Conservation (phyloP, 2,888 invertebrate genomes). For the Brachypalpus laphriformis region DNA sequence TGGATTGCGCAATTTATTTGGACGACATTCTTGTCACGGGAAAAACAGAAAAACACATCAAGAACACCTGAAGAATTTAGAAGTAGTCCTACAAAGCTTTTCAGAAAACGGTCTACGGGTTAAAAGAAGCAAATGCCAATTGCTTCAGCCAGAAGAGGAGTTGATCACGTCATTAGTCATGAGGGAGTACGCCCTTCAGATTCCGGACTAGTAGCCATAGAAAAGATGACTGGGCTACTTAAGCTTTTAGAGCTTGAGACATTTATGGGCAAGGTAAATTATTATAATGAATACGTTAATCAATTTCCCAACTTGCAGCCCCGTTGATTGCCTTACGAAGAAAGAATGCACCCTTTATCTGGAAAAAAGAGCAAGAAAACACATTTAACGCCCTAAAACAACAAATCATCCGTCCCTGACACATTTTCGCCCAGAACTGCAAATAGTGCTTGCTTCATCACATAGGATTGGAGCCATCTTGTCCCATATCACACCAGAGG, state of each 20-base stretch:
- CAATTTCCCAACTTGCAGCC: conserved; percentile 70
- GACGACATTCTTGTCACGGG: too few relatives aligned
- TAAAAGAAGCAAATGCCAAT: too few relatives aligned
- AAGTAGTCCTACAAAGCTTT: too few relatives aligned
- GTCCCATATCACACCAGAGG: conserved; percentile 76
- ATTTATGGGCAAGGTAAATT: conserved; percentile 77
- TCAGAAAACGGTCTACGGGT: too few relatives aligned
- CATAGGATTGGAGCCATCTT: conserved; percentile 75
- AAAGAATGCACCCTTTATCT: conserved; percentile 71
- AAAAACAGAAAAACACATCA: too few relatives aligned
- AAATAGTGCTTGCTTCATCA: conserved; percentile 51
- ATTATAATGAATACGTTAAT: too few relatives aligned
- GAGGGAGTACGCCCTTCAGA: too few relatives aligned
- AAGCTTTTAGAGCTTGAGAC: conserved; percentile 63
- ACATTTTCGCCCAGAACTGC: conserved; percentile 24
- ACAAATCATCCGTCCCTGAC: too few relatives aligned
- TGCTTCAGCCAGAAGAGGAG: too few relatives aligned
- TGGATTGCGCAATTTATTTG: too few relatives aligned
- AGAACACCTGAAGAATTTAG: too few relatives aligned
- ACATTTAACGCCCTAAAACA: conserved; percentile 75
- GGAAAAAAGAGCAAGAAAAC: conserved; percentile 71
- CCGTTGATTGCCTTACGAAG: conserved; percentile 75
- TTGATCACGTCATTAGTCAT: too few relatives aligned
- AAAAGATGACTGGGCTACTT: conserved; percentile 26
- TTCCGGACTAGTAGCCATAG: conserved; percentile 1